Evolutionary conservation across 1,140 invertebrate species (phyloP).

Genomic region (Geopemphigus sp.): DNA sequence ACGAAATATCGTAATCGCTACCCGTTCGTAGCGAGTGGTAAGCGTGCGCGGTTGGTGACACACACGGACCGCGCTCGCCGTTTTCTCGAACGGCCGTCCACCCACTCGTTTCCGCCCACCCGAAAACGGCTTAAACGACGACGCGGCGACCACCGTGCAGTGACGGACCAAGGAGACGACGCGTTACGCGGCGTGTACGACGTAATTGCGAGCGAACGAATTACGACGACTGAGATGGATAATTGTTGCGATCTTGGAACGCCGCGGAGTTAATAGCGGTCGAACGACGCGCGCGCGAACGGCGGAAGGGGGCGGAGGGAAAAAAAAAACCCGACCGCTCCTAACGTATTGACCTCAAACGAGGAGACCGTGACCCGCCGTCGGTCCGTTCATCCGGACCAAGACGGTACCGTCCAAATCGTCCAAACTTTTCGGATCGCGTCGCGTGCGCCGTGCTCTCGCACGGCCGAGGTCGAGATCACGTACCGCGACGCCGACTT

Average conservation of each 20-base stretch:
- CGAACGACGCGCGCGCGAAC: neutral
- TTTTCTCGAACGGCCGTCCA: neutral
- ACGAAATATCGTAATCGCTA: too few relatives aligned
- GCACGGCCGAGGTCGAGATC: too few relatives aligned
- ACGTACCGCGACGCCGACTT: too few relatives aligned
- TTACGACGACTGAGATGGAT: constrained; percentile 2
- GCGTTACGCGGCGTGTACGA: neutral
- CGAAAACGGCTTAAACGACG: too few relatives aligned
- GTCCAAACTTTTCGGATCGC: too few relatives aligned
- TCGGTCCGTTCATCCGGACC: constrained; percentile 24
- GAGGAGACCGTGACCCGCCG: constrained; percentile 15
- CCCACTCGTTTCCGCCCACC: neutral
- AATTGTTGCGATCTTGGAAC: constrained; percentile 6
- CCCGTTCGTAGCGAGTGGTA: too few relatives aligned
- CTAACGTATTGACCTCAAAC: constrained; percentile 44
- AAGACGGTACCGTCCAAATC: too few relatives aligned
- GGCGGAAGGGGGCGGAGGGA: neutral
- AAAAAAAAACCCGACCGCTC: constrained; percentile 6
- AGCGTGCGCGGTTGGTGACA: too few relatives aligned
- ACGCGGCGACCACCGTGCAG: neutral
- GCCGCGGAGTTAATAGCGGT: too few relatives aligned
- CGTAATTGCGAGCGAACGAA: neutral
- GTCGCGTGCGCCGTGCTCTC: too few relatives aligned
- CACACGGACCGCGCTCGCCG: neutral
- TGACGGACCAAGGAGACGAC: neutral